These are phyloP conservation scores for Rhagium mordax DNA, from an alignment of 2,888 invertebrate species.

Conservation along the genomic window DNA sequence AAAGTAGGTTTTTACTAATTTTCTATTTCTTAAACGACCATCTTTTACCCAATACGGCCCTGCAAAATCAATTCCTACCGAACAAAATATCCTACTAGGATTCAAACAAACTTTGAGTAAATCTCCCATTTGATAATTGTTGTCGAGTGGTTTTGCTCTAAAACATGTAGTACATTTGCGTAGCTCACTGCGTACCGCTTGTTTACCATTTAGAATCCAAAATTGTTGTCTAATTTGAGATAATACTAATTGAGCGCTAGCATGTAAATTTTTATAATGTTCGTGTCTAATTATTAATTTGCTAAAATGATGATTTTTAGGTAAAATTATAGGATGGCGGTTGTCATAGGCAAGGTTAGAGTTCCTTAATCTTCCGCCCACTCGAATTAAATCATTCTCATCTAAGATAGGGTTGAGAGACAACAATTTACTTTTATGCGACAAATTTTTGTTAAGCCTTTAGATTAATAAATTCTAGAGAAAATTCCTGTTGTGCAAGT, in stretches of 20 bases:
- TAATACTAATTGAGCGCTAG: constrained; percentile 35
- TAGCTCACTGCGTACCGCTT: constrained; percentile 32
- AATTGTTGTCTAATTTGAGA: constrained; percentile 39
- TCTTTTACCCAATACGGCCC: constrained; percentile 45
- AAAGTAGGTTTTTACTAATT: constrained; percentile 35
- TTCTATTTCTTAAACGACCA: constrained; percentile 13
- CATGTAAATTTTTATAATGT: constrained; percentile 43
- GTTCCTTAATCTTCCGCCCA: constrained; percentile 40
- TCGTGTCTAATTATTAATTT: constrained; percentile 33
- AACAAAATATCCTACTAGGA: constrained; percentile 36
- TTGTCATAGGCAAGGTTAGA: constrained; percentile 26
- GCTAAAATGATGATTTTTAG: constrained; percentile 37
- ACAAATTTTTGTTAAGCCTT: constrained; percentile 16
- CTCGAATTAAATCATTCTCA: constrained; percentile 32
- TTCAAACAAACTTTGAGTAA: constrained; percentile 44
- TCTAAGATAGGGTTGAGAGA: constrained; percentile 38
- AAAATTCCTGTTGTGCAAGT: constrained; percentile 25
- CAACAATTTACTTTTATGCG: constrained; percentile 28
- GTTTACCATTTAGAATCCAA: constrained; percentile 41
- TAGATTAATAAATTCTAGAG: constrained; percentile 21
- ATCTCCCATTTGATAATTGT: constrained; percentile 48
- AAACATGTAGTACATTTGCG: constrained; percentile 40
- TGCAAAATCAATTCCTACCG: constrained; percentile 49
- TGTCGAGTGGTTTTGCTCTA: constrained; percentile 11
- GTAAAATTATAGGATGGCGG: constrained; percentile 40